Evolutionary conservation across 2,113 vertebrate genomes (phyloP), one percentile per base, ranked within the genome.

Genomic region (Hyaena hyaena): DNA sequence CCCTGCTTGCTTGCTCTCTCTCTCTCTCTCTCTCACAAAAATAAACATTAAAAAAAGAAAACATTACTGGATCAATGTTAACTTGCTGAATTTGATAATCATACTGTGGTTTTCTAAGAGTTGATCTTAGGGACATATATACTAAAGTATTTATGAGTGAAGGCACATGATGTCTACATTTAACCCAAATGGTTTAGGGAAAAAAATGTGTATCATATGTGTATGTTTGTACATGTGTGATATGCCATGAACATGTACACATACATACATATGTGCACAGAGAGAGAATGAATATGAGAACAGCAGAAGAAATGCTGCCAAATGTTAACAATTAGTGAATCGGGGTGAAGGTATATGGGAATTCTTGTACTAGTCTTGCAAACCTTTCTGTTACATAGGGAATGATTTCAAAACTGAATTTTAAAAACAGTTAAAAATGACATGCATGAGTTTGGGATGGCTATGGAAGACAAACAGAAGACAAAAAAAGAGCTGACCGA

Each of bases 351-450:
- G 33, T 24, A 84, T 53, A 84, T 39, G 45, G 53, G 33, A 89
- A 80, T 76, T 86, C 77, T 92, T 79, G 48, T 89, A 43, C 71
- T 74, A 76, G 58, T 69, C 33, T 94, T 63, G 33, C 43, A 83
- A 50, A 94, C 15, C 21, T 71, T 90, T 68, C 28, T 45, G n/a
- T 79, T 89, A 92, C 55, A 19, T 31, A 65, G 45, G 31, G 76
- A 90, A 93, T 90, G 48, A 95, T 65, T 93, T 94, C 43, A 77
- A 90, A 93, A 96, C 43, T 63, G 26, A 93, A 82, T 77, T 73
- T 45, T 53, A 66, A 93, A 85, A 48, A 73, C 35, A 35, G n/a
- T 45, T 80, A 79, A 16, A 86, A 73, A 55, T 77, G 35, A 19
- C 39, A 86, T 4, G 16, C 35, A 45, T 61, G 4, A 66, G 69